Evolutionary conservation across 1,140 invertebrate species (phyloP), one percentile per base, ranked within the genome.

Genomic region (Drosophila novamexicana): DNA sequence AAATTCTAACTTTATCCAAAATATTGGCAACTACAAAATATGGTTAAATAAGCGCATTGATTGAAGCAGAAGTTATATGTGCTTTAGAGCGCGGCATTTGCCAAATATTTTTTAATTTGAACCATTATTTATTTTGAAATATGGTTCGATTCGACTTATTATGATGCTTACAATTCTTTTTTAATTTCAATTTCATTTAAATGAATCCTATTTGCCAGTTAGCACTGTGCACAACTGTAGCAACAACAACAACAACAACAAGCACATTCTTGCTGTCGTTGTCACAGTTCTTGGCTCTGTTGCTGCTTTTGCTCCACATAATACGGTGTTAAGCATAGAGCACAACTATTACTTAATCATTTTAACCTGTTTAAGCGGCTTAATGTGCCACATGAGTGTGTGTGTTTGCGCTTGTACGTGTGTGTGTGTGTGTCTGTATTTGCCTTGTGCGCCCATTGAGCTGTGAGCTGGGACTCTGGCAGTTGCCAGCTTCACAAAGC

Each of bases 331-430:
- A 81, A 77, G 77, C 81, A 75, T 57, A 45, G 75, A 69, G 78
- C 79, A 77, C 72, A 88, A 82, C 83, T 86, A 85, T 84, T 86
- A 85, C 82, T 88, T 86, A 86, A 86, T 86, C 82, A 86, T 82
- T 78, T 69, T 85, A 86, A 82, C 83, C 82, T 88, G 83, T 88
- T 88, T 88, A 82, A 75, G 80, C 81, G 80, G 81, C 80, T 82
- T 88, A 86, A 86, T 79, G 71, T 79, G 67, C 76, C 81, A 80
- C 72, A 47, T 63, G 74, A 53, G 40, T 37, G 16, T 40, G 36
- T 36, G n/a, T 44, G 18, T 40, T 14, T 14, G 0, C 8, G 45
- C 37, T 34, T 39, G 54, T 36, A 4, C 14, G 42, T 29, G 34
- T 18, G 8, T n/a, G 14, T 18, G 49, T 29, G 34, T 18, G 8